Conservation (phyloP, 2,113 vertebrate species). For the Tamias sibiricus region DNA sequence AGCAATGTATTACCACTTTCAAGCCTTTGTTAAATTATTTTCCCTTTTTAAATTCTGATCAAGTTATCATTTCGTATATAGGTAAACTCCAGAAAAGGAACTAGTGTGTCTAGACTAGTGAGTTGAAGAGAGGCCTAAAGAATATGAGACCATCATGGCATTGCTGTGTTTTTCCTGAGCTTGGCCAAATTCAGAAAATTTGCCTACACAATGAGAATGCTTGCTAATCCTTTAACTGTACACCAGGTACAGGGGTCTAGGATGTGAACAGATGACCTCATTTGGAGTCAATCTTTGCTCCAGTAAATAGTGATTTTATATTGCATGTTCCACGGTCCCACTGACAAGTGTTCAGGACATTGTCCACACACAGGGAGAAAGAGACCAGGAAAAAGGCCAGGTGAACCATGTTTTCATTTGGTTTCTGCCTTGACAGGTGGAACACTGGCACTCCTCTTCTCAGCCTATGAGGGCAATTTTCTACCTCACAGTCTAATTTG, state of each 20-base stretch:
- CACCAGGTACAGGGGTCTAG: neutral
- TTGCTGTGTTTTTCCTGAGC: neutral
- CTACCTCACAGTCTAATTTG: neutral
- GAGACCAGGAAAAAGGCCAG: neutral
- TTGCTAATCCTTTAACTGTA: neutral
- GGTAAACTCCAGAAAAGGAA: neutral
- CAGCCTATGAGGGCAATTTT: neutral
- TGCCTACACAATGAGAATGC: neutral
- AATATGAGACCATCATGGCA: neutral
- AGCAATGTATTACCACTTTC: neutral
- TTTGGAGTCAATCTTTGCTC: neutral
- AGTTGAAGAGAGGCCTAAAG: no score
- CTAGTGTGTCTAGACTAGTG: neutral
- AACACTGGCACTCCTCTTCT: neutral
- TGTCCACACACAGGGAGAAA: neutral
- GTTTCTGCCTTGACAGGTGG: neutral
- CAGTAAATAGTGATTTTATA: neutral
- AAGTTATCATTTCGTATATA: neutral
- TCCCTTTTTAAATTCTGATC: neutral
- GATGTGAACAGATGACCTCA: neutral
- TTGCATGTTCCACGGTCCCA: neutral
- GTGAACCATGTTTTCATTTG: neutral
- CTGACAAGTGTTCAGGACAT: neutral
- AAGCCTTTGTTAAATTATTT: conserved; percentile 30
- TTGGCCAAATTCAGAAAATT: neutral